phyloP scores from a whole-genome alignment of 2,888 invertebrate genomes.

The Seira sanloemensis region DNA sequence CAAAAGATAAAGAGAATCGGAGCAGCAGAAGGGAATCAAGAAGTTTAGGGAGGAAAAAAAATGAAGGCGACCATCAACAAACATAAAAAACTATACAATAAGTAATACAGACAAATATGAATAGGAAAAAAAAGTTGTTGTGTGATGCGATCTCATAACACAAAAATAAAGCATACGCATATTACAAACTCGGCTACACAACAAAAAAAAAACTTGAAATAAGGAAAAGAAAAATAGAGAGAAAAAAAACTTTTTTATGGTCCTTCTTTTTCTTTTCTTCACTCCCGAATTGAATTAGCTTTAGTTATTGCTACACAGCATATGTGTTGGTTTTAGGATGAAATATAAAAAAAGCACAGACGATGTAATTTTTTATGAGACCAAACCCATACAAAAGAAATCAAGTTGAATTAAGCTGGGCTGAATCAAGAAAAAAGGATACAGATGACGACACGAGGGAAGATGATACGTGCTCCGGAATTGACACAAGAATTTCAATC shows the following conservation, averaged over 20 bases:
- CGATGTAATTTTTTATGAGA: slow-evolving; percentile 1
- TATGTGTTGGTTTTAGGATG: slow-evolving; percentile 16
- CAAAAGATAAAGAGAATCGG: slow-evolving; percentile 6
- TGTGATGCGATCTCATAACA: slow-evolving; percentile 17
- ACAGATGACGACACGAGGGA: too few species aligned
- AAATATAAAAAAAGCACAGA: slow-evolving; percentile 2
- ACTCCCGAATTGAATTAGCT: slow-evolving; percentile 8
- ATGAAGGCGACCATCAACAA: slow-evolving; percentile 49
- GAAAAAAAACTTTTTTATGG: slow-evolving; percentile 36
- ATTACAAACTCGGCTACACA: too few species aligned
- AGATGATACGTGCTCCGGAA: too few species aligned
- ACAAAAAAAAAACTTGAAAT: neutral
- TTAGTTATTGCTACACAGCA: slow-evolving; percentile 9
- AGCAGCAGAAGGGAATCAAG: slow-evolving; percentile 21
- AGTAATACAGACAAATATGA: slow-evolving; percentile 32
- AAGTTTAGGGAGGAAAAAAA: slow-evolving; percentile 21
- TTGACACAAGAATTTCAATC: too few species aligned
- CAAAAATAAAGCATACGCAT: neutral
- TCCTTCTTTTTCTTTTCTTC: slow-evolving; percentile 6
- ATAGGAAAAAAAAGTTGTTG: slow-evolving; percentile 20
- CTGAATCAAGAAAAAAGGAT: neutral
- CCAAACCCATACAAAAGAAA: neutral
- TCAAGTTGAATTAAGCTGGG: neutral
- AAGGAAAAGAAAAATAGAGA: slow-evolving; percentile 19
- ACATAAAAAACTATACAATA: slow-evolving; percentile 47